phyloP scores from a whole-genome alignment of 1,140 invertebrate species.

The Cheumatopsyche charites region DNA sequence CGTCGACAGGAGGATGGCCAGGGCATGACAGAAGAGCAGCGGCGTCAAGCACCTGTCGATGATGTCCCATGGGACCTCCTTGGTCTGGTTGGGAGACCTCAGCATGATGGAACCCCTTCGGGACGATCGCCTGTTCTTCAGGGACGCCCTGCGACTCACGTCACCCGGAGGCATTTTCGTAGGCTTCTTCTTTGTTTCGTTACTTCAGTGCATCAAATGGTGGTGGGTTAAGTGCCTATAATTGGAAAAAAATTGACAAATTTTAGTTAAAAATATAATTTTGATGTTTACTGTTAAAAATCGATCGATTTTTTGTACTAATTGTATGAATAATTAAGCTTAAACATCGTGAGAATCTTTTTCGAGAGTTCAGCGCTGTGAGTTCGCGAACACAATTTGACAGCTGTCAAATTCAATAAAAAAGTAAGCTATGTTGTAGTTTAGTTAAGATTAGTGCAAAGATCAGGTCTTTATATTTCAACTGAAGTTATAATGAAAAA shows the following conservation, averaged over 20 bases:
- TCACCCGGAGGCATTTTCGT: conserved; percentile 59
- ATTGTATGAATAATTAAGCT: too few relatives aligned
- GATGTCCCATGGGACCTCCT: conserved; percentile 77
- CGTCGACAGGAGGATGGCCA: conserved; percentile 73
- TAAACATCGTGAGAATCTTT: too few relatives aligned
- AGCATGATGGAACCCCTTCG: conserved; percentile 56
- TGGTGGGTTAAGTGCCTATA: conserved; percentile 7
- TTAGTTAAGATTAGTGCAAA: too few relatives aligned
- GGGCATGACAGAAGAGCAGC: conserved; percentile 76
- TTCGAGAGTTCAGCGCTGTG: too few relatives aligned
- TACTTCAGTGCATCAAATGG: neutral
- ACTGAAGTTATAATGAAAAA: too few relatives aligned
- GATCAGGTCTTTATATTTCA: too few relatives aligned
- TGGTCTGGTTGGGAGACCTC: conserved; percentile 52
- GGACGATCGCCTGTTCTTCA: conserved; percentile 58
- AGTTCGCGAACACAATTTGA: too few relatives aligned
- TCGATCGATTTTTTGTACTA: too few relatives aligned
- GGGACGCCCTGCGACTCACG: conserved; percentile 59
- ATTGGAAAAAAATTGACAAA: neutral
- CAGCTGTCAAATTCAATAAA: too few relatives aligned
- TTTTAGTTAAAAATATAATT: neutral
- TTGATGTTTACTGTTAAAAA: neutral
- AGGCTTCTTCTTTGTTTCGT: too few relatives aligned
- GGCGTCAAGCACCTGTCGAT: conserved; percentile 78
- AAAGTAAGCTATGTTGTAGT: too few relatives aligned